phyloP scores from a whole-genome alignment of 2,888 invertebrate genomes.

The Smittia aterrima region DNA sequence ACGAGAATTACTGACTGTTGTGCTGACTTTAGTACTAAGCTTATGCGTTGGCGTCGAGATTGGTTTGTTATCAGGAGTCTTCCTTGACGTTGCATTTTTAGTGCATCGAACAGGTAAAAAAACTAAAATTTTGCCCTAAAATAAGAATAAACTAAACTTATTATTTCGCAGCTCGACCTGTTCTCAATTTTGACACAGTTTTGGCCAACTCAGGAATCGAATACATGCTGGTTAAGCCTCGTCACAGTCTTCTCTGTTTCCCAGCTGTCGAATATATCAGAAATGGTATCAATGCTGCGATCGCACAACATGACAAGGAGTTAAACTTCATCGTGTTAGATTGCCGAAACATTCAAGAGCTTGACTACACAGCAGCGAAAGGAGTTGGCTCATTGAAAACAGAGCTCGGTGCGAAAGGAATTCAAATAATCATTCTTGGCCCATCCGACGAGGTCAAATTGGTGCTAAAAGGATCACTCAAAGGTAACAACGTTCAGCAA shows the following conservation, averaged over 20 bases:
- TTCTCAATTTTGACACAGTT: conserved; percentile 71
- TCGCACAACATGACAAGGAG: conserved; percentile 66
- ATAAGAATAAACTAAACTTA: too few species aligned
- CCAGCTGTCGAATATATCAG: conserved; percentile 81
- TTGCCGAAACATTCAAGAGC: conserved; percentile 75
- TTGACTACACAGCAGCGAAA: conserved; percentile 85
- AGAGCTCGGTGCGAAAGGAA: conserved; percentile 68
- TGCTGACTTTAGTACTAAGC: conserved; percentile 81
- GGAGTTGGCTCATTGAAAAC: conserved; percentile 74
- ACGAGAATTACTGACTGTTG: conserved; percentile 74
- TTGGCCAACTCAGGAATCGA: conserved; percentile 68
- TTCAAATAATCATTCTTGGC: conserved; percentile 66
- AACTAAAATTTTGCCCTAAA: too few species aligned
- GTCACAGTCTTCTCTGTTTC: conserved; percentile 74
- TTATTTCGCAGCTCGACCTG: conserved; percentile 76
- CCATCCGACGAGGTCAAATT: conserved; percentile 49
- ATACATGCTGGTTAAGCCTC: conserved; percentile 74
- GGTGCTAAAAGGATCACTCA: conserved; percentile 49
- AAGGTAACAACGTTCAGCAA: conserved; percentile 36
- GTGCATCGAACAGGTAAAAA: conserved; percentile 81
- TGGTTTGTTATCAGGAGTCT: conserved; percentile 80
- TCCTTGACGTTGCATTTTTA: conserved; percentile 72
- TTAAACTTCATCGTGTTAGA: conserved; percentile 71
- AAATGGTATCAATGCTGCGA: conserved; percentile 72
- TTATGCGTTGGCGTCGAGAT: conserved; percentile 80